Conservation (phyloP, 2,888 invertebrate genomes). For the Calliopum simillimum region DNA sequence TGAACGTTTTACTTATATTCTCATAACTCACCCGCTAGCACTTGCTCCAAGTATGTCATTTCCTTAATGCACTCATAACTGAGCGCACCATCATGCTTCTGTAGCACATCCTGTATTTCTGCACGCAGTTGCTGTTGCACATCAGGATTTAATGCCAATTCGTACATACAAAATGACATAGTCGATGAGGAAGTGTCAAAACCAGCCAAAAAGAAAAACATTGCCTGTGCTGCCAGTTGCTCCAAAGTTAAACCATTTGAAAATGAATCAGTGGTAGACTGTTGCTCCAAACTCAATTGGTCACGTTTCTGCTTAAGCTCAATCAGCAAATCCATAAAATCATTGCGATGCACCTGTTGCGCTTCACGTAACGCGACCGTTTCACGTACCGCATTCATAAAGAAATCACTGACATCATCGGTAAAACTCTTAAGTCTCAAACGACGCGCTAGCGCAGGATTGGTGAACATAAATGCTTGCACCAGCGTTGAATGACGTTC, state of each 20-base stretch:
- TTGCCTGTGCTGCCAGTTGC: slow-evolving; percentile 70
- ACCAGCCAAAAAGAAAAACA: slow-evolving; percentile 70
- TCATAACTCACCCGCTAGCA: slow-evolving; percentile 66
- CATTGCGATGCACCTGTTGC: slow-evolving; percentile 67
- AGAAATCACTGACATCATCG: slow-evolving; percentile 44
- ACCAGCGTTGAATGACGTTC: slow-evolving; percentile 39
- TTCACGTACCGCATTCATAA: slow-evolving; percentile 36
- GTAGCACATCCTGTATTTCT: slow-evolving; percentile 65
- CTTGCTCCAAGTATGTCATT: slow-evolving; percentile 68
- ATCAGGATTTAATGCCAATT: slow-evolving; percentile 67
- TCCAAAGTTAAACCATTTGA: slow-evolving; percentile 58
- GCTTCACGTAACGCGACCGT: slow-evolving; percentile 39
- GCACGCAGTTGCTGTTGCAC: slow-evolving; percentile 66
- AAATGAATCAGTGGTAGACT: slow-evolving; percentile 48
- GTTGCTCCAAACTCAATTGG: slow-evolving; percentile 2
- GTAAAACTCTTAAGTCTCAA: slow-evolving; percentile 40
- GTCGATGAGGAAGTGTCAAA: slow-evolving; percentile 70
- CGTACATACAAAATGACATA: slow-evolving; percentile 68
- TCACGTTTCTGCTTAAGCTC: slow-evolving; percentile 66
- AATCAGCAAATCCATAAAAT: slow-evolving; percentile 71
- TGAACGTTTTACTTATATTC: slow-evolving; percentile 27
- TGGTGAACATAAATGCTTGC: slow-evolving; percentile 36
- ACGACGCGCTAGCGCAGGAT: slow-evolving; percentile 34
- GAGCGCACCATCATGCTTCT: slow-evolving; percentile 60
- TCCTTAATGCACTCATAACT: slow-evolving; percentile 63